Percentiles rank a stretch among this genome's conserved stretches.
Evolutionary conservation across 2,888 invertebrate genomes (phyloP).

Genomic region (Crepidodera aurea): DNA sequence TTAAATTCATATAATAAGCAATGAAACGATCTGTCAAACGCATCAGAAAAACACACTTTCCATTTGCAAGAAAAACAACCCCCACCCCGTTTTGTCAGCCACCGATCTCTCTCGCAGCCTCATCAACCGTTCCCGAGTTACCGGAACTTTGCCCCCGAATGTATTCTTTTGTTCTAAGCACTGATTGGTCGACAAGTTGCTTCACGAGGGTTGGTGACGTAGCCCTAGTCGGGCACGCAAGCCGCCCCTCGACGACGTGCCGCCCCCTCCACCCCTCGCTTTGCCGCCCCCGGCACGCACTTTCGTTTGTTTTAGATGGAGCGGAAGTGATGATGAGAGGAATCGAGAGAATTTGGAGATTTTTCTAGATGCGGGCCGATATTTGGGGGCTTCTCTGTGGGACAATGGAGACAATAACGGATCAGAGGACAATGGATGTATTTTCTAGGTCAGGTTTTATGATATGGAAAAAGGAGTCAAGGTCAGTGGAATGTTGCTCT

Average conservation of each 20-base stretch:
- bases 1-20: no score
- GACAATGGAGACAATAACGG: background rate
- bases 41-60: no score
- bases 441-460: conserved; percentile 27
- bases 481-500: conserved; percentile 17
- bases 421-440: conserved; percentile 3
- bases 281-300: conserved; percentile 23
- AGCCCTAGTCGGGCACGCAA: conserved; percentile 38
- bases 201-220: conserved; percentile 54
- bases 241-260: conserved; percentile 28
- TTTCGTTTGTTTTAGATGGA: conserved; percentile 26
- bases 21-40: no score
- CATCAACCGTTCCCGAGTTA: conserved; percentile 15
- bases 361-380: background rate
- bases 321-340: conserved; percentile 16
- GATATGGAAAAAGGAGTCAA: conserved; percentile 18
- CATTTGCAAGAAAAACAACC: background rate
- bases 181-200: conserved; percentile 62
- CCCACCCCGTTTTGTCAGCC: background rate
- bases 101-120: conserved; percentile 7
- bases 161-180: conserved; percentile 63
- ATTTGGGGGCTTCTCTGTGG: background rate
- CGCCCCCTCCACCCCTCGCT: conserved; percentile 23
- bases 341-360: conserved; percentile 14
- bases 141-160: conserved; percentile 55